Base-by-base conservation (phyloP, 2,113 vertebrate genomes). In the Lagopus leucura region DNA sequence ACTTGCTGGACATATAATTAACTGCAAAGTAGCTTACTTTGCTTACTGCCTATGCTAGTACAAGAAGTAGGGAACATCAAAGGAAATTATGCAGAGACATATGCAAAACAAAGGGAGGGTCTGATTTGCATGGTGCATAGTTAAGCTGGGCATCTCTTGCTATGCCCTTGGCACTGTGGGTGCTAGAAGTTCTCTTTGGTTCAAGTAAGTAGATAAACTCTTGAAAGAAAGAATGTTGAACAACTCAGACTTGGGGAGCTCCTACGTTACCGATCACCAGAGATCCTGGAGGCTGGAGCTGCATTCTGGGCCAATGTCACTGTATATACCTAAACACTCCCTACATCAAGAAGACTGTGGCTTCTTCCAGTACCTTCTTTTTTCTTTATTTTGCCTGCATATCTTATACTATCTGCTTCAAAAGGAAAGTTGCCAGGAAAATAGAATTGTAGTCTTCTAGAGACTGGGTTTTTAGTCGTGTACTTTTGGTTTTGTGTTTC, bases 81-180 rank as follows among this genome's bases (percentile, higher is more conserved):
- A 92, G 79, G 75, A 58, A 82, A 65, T 84, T 18, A 28, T 18
- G 32, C 5, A 17, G 40, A 85, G 13, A 11, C 13, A 6, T 34
- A 63, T 32, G 50, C 58, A 86, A 86, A 94, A 69, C 72, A 32
- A 48, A 63, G n/a, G 34, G 72, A 36, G 55, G 36, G 48, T 82
- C n/a, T 47, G 40, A 58, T 89, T 85, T 61, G 36, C 0, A 0
- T 48, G 22, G 27, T 11, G 32, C 3, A 1, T 32, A 28, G 28
- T 87, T 88, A 32, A 76, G 36, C 21, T 63, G 40, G 25, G 0
- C 27, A 5, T 55, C 55, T 67, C 70, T 42, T 60, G 45, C 55
- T 93, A 32, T 77, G 14, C 38, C 34, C 30, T 73, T 25, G 25
- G 75, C 24, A 2, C 42, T 61, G 32, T 42, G 64, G 11, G 6